Conservation (phyloP, 2,797 vertebrate species). For the Coilia nasus region DNA sequence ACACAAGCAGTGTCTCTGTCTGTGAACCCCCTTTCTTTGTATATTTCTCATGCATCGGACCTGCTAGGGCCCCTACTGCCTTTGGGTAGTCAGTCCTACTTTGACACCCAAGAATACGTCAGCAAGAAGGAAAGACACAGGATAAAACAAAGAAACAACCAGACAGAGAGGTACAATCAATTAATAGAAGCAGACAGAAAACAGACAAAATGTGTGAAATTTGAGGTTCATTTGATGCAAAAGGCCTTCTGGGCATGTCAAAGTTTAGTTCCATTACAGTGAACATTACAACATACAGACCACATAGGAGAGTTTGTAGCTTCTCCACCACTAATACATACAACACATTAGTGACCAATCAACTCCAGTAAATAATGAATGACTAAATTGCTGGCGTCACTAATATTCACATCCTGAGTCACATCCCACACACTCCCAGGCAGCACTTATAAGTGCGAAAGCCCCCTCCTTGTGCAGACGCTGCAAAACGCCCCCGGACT, state of each 20-base stretch:
- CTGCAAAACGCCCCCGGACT: conserved; percentile 9
- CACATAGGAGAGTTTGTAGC: not conserved
- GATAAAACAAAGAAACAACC: not conserved
- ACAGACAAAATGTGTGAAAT: not conserved
- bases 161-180: not conserved
- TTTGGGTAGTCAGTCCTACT: no score
- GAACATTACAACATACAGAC: not conserved
- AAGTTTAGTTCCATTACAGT: not conserved
- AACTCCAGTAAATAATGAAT: not conserved
- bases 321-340: not conserved
- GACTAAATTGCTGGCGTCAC: conserved; percentile 14
- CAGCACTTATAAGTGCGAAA: not conserved
- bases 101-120: no score
- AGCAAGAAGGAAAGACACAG: no score
- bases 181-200: not conserved
- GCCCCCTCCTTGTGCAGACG: not conserved
- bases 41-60: no score
- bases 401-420: not conserved
- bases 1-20: no score
- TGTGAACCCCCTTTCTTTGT: no score
- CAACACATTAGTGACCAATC: not conserved
- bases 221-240: not conserved
- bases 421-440: not conserved
- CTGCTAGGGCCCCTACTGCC: no score
- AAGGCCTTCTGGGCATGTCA: not conserved